Evolutionary conservation across 2,888 invertebrate species (phyloP).

Genomic region (Oscheius sp.): DNA sequence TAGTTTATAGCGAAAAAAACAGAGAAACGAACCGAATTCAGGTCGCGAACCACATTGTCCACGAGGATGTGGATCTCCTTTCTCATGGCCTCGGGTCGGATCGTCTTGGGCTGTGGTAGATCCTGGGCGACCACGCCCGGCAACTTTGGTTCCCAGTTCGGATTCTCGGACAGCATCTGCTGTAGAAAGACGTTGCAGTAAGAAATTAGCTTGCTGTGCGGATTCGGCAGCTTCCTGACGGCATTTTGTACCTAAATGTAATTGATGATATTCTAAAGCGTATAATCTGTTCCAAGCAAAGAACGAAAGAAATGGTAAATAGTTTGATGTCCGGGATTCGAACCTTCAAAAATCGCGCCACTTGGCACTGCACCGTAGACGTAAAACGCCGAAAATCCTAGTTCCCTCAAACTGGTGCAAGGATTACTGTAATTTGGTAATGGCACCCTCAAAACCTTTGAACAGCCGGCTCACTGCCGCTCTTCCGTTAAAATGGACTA

Average conservation of each 20-base stretch:
- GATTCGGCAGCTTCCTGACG: conserved; percentile 44
- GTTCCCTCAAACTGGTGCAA: no score
- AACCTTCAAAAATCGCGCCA: no score
- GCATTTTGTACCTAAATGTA: conserved; percentile 42
- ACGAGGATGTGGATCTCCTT: conserved; percentile 44
- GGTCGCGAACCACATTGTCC: conserved; percentile 50
- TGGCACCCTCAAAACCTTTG: no score
- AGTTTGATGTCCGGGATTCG: no score
- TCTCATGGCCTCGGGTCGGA: conserved; percentile 40
- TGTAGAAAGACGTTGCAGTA: conserved; percentile 48
- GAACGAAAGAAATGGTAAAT: no score
- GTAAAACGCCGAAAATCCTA: no score
- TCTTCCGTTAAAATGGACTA: no score
- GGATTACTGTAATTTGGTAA: no score
- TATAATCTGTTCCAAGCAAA: no score
- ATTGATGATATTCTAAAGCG: no score
- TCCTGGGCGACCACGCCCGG: conserved; percentile 40
- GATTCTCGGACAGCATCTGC: conserved; percentile 38
- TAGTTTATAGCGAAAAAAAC: neutral
- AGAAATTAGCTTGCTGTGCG: conserved; percentile 45
- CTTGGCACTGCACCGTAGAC: no score
- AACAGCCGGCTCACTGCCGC: no score
- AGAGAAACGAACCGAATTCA: conserved; percentile 24
- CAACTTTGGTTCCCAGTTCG: conserved; percentile 33
- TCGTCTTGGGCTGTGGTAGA: conserved; percentile 27